Evolutionary conservation across 2,113 vertebrate species (phyloP).

Genomic region (Boulengeromyrus knoepffleri): DNA sequence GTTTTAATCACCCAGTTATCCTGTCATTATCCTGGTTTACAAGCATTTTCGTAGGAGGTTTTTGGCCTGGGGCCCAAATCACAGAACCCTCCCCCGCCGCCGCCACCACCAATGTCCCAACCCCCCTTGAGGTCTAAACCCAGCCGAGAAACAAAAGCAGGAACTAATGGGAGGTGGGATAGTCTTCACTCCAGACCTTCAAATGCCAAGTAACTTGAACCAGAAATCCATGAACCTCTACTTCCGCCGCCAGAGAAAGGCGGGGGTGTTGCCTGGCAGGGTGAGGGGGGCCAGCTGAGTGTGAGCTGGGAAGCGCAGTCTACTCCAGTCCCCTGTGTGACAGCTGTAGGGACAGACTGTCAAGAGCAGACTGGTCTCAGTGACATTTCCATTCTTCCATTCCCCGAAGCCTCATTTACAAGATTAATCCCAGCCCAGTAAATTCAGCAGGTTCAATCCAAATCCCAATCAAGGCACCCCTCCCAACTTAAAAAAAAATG

Average conservation of each 20-base stretch:
- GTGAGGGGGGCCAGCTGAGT: background rate
- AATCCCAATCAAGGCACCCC: background rate
- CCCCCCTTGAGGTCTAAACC: constrained; percentile 3
- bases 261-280: background rate
- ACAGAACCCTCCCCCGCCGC: background rate
- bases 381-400: background rate
- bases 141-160: constrained; percentile 15
- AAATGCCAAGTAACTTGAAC: background rate
- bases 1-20: constrained; percentile 8
- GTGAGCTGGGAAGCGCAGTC: background rate
- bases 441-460: background rate
- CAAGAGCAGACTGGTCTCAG: background rate
- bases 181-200: background rate
- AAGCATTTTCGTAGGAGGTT: background rate
- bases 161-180: background rate
- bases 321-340: background rate
- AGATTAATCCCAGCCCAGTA: background rate
- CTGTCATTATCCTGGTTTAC: background rate
- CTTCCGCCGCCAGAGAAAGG: background rate
- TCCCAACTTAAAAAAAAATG: background rate
- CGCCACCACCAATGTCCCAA: background rate
- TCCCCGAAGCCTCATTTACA: background rate
- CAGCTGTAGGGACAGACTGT: background rate
- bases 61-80: background rate
- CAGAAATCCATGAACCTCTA: background rate